A percentile compares a stretch with the other conserved stretches of the same genome.
phyloP scores from a whole-genome alignment of 2,888 invertebrate genomes.

The Rapana venosa region DNA sequence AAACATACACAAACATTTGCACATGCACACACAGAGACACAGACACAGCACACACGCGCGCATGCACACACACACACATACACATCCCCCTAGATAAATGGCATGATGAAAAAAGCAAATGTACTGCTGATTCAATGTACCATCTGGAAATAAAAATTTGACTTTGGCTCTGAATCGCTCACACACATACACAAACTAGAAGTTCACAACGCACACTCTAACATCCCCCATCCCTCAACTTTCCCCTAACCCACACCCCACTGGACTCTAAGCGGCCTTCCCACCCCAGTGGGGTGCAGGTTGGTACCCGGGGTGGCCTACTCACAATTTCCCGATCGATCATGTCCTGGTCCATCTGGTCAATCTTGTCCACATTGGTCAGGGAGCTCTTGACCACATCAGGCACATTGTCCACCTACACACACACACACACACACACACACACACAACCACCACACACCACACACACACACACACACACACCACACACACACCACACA shows the following conservation, averaged over 20 bases:
- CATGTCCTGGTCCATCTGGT: slow-evolving; percentile 85
- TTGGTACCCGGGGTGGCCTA: slow-evolving; percentile 23
- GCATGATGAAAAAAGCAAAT: too few species aligned
- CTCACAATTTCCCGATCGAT: slow-evolving; percentile 84
- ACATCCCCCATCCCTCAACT: background rate
- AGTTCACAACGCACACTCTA: background rate
- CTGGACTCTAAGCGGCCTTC: too few species aligned
- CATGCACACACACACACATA: background rate
- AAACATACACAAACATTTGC: too few species aligned
- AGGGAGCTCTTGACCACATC: slow-evolving; percentile 73
- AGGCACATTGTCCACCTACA: slow-evolving; percentile 68
- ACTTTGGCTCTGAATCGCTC: too few species aligned
- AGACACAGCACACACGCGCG: background rate
- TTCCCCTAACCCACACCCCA: background rate
- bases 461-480: too few species aligned
- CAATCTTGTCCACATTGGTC: slow-evolving; percentile 52
- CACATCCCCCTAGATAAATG: too few species aligned
- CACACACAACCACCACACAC: too few species aligned
- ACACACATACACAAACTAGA: background rate
- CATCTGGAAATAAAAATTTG: too few species aligned
- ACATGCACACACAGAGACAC: background rate
- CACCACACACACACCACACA: too few species aligned
- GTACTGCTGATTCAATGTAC: too few species aligned
- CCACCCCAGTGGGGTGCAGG: too few species aligned
- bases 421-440: background rate